Percentiles rank a stretch among this genome's conserved stretches.
These are phyloP conservation scores for Callinectes sapidus DNA, from an alignment of 2,888 invertebrate genomes.

Conservation along the genomic window DNA sequence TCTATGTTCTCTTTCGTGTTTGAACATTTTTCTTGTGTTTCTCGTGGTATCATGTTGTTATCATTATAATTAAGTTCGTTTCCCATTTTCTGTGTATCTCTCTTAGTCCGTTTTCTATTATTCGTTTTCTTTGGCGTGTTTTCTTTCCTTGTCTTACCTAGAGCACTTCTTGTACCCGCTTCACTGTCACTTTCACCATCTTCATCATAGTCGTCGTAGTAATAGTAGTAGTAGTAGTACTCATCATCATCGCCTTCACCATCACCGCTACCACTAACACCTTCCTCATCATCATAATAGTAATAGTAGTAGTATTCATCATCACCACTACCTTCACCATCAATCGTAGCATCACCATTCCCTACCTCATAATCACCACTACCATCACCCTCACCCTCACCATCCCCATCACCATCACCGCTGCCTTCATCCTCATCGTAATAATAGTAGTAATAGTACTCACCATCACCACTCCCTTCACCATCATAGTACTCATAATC, in stretches of 20 bases:
- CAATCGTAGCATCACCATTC: not conserved
- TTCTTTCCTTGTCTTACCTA: not conserved
- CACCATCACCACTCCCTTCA: constrained; percentile 1
- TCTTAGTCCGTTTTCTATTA: not conserved
- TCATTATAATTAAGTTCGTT: not conserved
- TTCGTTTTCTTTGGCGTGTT: not conserved
- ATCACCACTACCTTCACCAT: not conserved
- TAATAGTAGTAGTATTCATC: constrained; percentile 37
- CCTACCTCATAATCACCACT: not conserved
- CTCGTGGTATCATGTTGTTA: not conserved
- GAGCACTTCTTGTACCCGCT: not conserved
- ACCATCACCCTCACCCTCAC: not conserved
- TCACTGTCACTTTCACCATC: constrained; percentile 8
- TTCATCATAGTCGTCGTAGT: constrained; percentile 9
- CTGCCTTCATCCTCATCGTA: constrained; percentile 32
- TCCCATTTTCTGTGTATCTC: not conserved
- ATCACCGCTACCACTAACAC: not conserved
- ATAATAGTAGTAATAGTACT: not conserved
- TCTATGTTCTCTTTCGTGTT: not conserved
- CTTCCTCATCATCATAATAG: not conserved
- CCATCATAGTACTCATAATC: not conserved
- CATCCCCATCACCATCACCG: not conserved
- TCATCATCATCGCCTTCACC: not conserved
- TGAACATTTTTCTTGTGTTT: not conserved
- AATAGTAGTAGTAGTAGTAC: not conserved